phyloP scores from a whole-genome alignment of 2,113 vertebrate species.

The Chitala chitala region DNA sequence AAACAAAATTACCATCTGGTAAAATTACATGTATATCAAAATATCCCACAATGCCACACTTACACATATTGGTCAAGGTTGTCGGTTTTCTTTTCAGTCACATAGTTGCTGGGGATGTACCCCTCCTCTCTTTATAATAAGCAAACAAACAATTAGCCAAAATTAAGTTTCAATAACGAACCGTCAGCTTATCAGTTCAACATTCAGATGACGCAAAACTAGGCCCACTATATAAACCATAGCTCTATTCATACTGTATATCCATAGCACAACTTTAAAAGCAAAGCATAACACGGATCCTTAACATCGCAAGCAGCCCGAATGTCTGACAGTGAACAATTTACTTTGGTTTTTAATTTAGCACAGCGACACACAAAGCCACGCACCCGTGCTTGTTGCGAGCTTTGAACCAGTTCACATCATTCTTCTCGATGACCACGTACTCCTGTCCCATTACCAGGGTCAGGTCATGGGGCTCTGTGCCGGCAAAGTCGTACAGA shows the following conservation, averaged over 20 bases:
- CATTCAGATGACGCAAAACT: no score
- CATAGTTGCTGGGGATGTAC: constrained; percentile 91
- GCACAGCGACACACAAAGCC: background rate
- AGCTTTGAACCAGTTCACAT: constrained; percentile 84
- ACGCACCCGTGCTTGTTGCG: constrained; percentile 78
- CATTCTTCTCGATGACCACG: constrained; percentile 75
- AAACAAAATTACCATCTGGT: background rate
- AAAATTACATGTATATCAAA: no score
- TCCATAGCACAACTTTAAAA: no score
- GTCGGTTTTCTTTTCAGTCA: constrained; percentile 77
- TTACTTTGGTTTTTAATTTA: no score
- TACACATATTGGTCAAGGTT: constrained; percentile 83
- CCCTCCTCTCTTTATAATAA: constrained; percentile 69
- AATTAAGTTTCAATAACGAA: no score
- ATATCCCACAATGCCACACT: no score
- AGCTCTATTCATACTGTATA: no score
- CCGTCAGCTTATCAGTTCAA: background rate
- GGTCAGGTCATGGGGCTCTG: constrained; percentile 77
- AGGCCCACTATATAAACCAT: no score
- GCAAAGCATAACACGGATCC: no score
- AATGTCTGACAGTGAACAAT: no score
- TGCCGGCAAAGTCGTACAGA: constrained; percentile 79
- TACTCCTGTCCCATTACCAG: constrained; percentile 80
- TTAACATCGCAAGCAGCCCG: no score
- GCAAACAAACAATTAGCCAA: constrained; percentile 10